Percentiles rank a stretch among this genome's conserved stretches.
These are phyloP conservation scores for Apodemia hepburni DNA, from an alignment of 2,888 invertebrate genomes.

Conservation along the genomic window DNA sequence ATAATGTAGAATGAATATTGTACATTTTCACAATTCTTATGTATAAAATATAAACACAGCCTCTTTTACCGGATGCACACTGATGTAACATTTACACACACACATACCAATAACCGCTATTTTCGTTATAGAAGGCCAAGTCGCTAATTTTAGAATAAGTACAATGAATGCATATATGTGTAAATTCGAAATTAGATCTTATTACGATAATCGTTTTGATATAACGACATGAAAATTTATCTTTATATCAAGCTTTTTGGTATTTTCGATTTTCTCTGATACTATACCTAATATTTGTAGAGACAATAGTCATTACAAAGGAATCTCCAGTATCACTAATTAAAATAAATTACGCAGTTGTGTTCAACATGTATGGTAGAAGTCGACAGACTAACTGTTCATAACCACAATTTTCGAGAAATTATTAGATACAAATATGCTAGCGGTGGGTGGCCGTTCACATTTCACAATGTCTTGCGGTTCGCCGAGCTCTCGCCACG, in stretches of 20 bases:
- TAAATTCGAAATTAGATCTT: background rate
- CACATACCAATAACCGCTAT: conserved; percentile 23
- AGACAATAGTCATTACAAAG: conserved; percentile 69
- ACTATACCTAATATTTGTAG: conserved; percentile 76
- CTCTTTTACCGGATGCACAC: conserved; percentile 23
- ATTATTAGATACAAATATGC: conserved; percentile 62
- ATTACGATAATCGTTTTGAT: conserved; percentile 19
- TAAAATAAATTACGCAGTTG: conserved; percentile 56
- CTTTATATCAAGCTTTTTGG: conserved; percentile 18
- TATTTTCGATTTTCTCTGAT: conserved; percentile 47
- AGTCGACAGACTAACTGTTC: conserved; percentile 71
- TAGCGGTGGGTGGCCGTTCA: conserved; percentile 76
- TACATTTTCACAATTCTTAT: conserved; percentile 11
- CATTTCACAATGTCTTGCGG: conserved; percentile 76
- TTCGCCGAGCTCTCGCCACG: conserved; percentile 56
- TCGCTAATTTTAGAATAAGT: conserved; percentile 19
- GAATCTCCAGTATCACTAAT: conserved; percentile 67
- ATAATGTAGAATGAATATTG: background rate
- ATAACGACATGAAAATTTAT: conserved; percentile 13
- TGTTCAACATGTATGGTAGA: conserved; percentile 69
- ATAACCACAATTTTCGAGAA: conserved; percentile 73
- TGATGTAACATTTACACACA: conserved; percentile 28
- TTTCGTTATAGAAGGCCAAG: conserved; percentile 19
- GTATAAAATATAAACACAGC: background rate
- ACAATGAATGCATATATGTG: conserved; percentile 1